Base-by-base conservation (phyloP, 2,113 vertebrate species). In the Amphiprion percula region DNA sequence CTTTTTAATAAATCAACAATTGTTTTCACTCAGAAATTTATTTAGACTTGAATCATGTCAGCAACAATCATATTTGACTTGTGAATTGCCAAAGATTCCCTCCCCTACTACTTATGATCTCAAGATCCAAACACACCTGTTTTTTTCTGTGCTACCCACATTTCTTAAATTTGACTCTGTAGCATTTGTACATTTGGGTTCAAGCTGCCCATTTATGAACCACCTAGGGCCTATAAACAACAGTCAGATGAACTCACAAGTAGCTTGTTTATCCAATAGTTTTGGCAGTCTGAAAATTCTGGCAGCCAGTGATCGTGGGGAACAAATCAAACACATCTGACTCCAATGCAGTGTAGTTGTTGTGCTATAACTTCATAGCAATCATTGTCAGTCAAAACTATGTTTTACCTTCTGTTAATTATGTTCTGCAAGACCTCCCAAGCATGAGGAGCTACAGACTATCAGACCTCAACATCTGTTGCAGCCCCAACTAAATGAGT, bases 401-500 rank as follows among this genome's bases (percentile, higher is more conserved):
- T 37, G 46, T 73, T 83, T 63, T 60, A 16, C 65, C 41, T 73
- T 76, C n/a, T 54, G 44, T 47, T 83, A 81, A 84, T 62, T 16
- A 63, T 26, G 74, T 83, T 85, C 66, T 64, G 65, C 58, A 37
- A 50, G 73, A 86, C 64, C 71, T 88, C 62, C 79, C 79, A 82
- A 70, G 82, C 72, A 66, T 65, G 67, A 82, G 49, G 11, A 47
- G 49, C 68, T 10, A 58, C 50, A 62, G 74, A 65, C 16, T 39
- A 79, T 74, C 56, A 44, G 33, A 76, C 44, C 71, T 47, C 41
- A 62, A 72, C 83, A 81, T 79, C 69, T 81, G 68, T 23, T 39
- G 26, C 1, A 49, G 5, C 2, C 4, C 5, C 72, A 63, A 61
- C 4, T 37, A 16, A 17, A 44, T 49, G 28, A 49, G 15, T 46